Conservation (phyloP, 2,888 invertebrate species). For the Drosophila mayaguana region DNA sequence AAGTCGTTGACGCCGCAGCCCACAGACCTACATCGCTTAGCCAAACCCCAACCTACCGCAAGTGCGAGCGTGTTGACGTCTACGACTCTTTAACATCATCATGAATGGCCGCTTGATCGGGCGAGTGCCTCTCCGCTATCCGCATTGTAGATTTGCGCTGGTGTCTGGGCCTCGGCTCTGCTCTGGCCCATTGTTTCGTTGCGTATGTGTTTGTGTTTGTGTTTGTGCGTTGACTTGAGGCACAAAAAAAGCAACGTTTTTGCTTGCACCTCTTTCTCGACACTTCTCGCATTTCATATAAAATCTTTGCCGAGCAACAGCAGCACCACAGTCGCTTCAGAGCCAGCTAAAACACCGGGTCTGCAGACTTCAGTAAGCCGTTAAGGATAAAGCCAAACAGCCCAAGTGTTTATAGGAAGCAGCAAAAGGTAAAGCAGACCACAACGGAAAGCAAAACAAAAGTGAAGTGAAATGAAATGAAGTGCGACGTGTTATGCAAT, state of each 20-base stretch:
- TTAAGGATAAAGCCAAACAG: slow-evolving; percentile 61
- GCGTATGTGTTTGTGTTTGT: slow-evolving; percentile 22
- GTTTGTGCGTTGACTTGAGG: slow-evolving; percentile 50
- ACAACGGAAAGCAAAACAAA: slow-evolving; percentile 18
- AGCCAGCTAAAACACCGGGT: slow-evolving; percentile 64
- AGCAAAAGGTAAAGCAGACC: slow-evolving; percentile 71
- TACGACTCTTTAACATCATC: slow-evolving; percentile 40
- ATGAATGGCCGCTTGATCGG: slow-evolving; percentile 41
- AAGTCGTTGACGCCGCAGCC: slow-evolving; percentile 76
- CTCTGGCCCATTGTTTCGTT: slow-evolving; percentile 50
- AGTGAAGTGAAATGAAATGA: slow-evolving; percentile 75
- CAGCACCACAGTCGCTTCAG: slow-evolving; percentile 76
- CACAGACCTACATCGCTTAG: slow-evolving; percentile 56
- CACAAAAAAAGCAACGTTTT: slow-evolving; percentile 44
- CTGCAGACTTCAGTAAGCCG: slow-evolving; percentile 42
- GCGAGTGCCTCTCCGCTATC: slow-evolving; percentile 55
- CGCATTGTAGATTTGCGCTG: slow-evolving; percentile 46
- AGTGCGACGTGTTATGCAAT: slow-evolving; percentile 67
- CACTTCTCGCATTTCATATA: slow-evolving; percentile 81
- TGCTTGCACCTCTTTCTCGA: slow-evolving; percentile 55
- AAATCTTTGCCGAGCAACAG: slow-evolving; percentile 73
- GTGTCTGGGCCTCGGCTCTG: slow-evolving; percentile 28
- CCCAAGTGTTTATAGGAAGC: slow-evolving; percentile 72
- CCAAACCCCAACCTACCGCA: slow-evolving; percentile 76
- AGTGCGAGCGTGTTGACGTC: slow-evolving; percentile 63